Conservation (phyloP, 1,140 invertebrate genomes). For the Microplitis mediator region DNA sequence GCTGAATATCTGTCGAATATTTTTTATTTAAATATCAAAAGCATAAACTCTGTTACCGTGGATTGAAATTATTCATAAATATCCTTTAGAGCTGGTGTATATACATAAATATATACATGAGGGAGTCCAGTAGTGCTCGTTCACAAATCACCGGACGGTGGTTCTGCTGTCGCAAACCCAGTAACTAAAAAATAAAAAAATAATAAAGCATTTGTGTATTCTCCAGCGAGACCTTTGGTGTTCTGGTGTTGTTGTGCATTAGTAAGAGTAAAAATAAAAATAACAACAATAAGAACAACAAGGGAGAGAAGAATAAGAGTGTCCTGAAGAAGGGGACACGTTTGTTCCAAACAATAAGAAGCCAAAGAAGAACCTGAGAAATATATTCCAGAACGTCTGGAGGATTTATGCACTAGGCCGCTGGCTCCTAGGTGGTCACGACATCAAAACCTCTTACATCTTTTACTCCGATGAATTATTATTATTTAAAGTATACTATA, state of each 20-base stretch:
- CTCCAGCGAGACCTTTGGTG: too few relatives aligned
- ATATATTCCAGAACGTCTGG: background rate
- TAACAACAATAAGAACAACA: background rate
- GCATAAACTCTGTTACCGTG: too few relatives aligned
- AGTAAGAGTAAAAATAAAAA: background rate
- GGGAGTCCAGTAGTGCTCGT: background rate
- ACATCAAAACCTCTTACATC: background rate
- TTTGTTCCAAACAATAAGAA: constrained; percentile 1
- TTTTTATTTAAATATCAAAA: too few relatives aligned
- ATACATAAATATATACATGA: too few relatives aligned
- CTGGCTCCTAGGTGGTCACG: background rate
- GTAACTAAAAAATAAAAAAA: background rate
- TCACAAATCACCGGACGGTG: constrained; percentile 3
- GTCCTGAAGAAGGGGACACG: background rate
- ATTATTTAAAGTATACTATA: too few relatives aligned
- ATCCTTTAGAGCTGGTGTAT: too few relatives aligned
- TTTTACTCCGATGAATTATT: background rate
- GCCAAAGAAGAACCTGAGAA: constrained; percentile 1
- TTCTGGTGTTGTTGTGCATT: too few relatives aligned
- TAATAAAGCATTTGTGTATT: constrained; percentile 10
- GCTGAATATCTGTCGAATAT: too few relatives aligned
- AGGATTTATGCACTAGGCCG: background rate
- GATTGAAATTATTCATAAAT: too few relatives aligned
- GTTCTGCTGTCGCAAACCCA: constrained; percentile 5
- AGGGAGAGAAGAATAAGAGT: background rate